These are phyloP conservation scores for Andrena chrysosceles DNA, from an alignment of 2,888 invertebrate species.

Conservation along the genomic window DNA sequence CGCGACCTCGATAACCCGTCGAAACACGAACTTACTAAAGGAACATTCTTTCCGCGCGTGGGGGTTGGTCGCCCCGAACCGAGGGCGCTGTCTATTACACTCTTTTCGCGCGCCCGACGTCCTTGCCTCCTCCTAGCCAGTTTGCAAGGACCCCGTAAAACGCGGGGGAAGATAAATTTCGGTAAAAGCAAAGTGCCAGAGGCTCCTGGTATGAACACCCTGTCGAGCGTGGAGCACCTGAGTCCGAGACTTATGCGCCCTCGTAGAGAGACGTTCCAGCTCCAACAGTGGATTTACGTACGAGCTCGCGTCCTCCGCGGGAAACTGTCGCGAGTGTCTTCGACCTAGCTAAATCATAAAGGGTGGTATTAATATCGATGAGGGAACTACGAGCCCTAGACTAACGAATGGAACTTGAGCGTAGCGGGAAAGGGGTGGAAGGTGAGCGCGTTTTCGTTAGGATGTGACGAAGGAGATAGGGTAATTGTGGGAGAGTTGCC, in stretches of 20 bases:
- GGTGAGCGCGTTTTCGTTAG: neutral
- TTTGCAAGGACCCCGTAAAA: slow-evolving; percentile 41
- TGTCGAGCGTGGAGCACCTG: slow-evolving; percentile 76
- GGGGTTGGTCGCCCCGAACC: neutral
- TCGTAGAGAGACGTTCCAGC: slow-evolving; percentile 45
- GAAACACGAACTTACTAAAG: neutral
- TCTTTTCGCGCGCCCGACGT: slow-evolving; percentile 27
- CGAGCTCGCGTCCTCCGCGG: slow-evolving; percentile 34
- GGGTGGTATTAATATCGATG: slow-evolving; percentile 10
- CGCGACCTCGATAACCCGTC: slow-evolving; percentile 6
- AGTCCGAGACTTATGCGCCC: slow-evolving; percentile 74
- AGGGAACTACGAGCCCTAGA: neutral
- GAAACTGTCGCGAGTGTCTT: neutral
- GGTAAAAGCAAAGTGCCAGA: slow-evolving; percentile 78
- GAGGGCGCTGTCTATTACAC: neutral
- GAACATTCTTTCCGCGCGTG: too few species aligned
- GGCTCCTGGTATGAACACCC: slow-evolving; percentile 73
- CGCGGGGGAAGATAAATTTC: slow-evolving; percentile 75
- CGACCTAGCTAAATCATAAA: slow-evolving; percentile 26
- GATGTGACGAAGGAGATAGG: neutral
- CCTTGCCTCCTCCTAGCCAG: slow-evolving; percentile 23
- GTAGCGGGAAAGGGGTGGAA: too few species aligned
- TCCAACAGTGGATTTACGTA: slow-evolving; percentile 65
- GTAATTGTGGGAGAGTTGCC: too few species aligned
- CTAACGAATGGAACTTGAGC: too few species aligned